Base-by-base conservation (phyloP, 2,797 vertebrate species). In the Sebastes oblongus region DNA sequence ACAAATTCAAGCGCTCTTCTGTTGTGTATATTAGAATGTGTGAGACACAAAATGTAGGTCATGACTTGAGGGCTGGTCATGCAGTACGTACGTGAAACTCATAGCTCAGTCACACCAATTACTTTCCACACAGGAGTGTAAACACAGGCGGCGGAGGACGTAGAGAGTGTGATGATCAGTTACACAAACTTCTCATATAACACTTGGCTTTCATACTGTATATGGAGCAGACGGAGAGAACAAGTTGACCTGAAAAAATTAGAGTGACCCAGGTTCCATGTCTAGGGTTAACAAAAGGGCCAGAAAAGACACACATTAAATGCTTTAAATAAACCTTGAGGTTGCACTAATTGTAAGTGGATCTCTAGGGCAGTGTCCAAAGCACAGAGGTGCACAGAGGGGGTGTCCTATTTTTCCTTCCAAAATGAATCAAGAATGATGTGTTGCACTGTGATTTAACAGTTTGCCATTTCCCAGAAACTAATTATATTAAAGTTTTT, bases 131-230 rank as follows among this genome's bases (percentile, higher is more conserved):
- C 13, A 55, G 16, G 27, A 2, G 8, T 22, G 18, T 5, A 30
- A 72, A 36, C 3, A 1, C 24, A 29, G 67, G 42, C 7, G 16
- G n/a, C 0, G 1, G 2, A 13, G 4, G 72, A 59, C 2, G 2
- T 29, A 16, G 1, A 34, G 8, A 13, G 22, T 14, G 27, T 29
- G 12, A 66, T 14, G 20, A 59, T 66, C 50, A 30, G 68, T 82
- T 69, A 42, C 54, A 77, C 32, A 77, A 76, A 55, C 12, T 8
- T 73, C 22, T 68, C 50, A 59, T 25, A 8, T 68, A n/a, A 84
- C 11, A 84, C 18, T 55, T 36, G 9, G 5, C 24, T 78, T 72
- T 29, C 1, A 25, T 62, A 25, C 24, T 25, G 22, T 55, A 59
- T 69, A 61, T 32, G n/a, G 30, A 29, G 60, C 56, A 55, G 27